Evolutionary conservation across 1,140 invertebrate genomes (phyloP), one percentile per base, ranked within the genome.

Genomic region (Trichoplusia ni): DNA sequence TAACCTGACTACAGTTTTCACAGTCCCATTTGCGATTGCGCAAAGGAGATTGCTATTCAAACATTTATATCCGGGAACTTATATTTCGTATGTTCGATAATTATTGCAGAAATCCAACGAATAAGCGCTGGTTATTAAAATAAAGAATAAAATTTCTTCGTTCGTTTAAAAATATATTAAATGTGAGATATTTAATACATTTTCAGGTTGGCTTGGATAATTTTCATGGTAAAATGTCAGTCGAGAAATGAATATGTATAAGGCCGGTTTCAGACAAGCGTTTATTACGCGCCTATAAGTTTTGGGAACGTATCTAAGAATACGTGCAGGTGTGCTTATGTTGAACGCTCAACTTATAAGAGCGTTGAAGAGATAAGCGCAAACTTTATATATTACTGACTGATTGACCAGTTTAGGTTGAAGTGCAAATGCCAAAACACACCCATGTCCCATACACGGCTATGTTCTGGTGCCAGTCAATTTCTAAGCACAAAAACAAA

Each of bases 191-290:
- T 31, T 47, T 27, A 27, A 47, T 13, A 14, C 23, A 47, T 14
- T 44, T 44, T 23, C 8, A 21, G 40, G 19, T 44, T 16, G 23
- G 25, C 31, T 29, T 47, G 44, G 44, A 14, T 47, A 47, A 47
- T 47, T 47, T 47, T 31, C 25, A 31, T 47, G 44, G 44, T 47
- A 47, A 29, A 29, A 31, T 29, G 44, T 47, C 44, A 47, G 44
- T 9, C 8, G 44, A 14, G 44, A 29, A 29, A 23, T 29, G 23
- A 47, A 47, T 47, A 47, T 47, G 44, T 47, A 29, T 29, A 47
- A 47, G 25, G 44, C 25, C 14, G 44, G 16, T 23, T 47, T 18
- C n/a, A n/a, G n/a, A n/a, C n/a, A n/a, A n/a, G n/a, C n/a, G n/a
- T n/a, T n/a, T n/a, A n/a, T n/a, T n/a, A n/a, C n/a, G n/a, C n/a